Conservation (phyloP, 1,140 invertebrate genomes). For the Daktulosphaira vitifoliae region DNA sequence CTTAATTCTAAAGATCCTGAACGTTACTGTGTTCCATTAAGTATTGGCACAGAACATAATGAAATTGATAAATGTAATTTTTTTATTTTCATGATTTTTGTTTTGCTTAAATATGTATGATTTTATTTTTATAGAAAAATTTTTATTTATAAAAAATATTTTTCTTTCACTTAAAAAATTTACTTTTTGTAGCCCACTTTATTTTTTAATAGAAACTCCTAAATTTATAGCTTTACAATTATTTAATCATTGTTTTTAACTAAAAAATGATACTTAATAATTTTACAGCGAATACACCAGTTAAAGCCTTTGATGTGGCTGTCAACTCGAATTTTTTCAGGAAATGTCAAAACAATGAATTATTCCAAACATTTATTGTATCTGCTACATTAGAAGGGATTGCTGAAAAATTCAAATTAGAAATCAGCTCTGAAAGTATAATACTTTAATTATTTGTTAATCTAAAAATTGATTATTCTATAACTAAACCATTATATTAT, state of each 20-base stretch:
- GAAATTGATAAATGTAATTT: constrained; percentile 65
- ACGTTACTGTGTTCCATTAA: constrained; percentile 74
- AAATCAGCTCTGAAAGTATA: constrained; percentile 43
- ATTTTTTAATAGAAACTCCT: no score
- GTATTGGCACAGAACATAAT: constrained; percentile 66
- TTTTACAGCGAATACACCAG: constrained; percentile 51
- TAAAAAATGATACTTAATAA: background rate
- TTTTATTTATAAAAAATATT: no score
- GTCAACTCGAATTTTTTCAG: constrained; percentile 63
- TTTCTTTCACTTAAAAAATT: no score
- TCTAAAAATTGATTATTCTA: no score
- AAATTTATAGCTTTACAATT: no score
- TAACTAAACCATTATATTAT: no score
- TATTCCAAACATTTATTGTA: constrained; percentile 67
- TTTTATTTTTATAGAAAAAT: no score
- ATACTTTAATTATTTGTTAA: no score
- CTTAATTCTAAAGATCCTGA: constrained; percentile 61
- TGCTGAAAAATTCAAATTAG: constrained; percentile 64
- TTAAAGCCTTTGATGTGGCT: constrained; percentile 66
- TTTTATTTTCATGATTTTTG: background rate
- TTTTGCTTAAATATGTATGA: background rate
- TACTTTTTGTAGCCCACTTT: no score
- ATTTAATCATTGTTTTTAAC: no score
- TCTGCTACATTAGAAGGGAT: constrained; percentile 62
- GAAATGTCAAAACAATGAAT: constrained; percentile 55